Evolutionary conservation across 2,113 vertebrate genomes (phyloP).

Genomic region (Lasiurus cinereus): DNA sequence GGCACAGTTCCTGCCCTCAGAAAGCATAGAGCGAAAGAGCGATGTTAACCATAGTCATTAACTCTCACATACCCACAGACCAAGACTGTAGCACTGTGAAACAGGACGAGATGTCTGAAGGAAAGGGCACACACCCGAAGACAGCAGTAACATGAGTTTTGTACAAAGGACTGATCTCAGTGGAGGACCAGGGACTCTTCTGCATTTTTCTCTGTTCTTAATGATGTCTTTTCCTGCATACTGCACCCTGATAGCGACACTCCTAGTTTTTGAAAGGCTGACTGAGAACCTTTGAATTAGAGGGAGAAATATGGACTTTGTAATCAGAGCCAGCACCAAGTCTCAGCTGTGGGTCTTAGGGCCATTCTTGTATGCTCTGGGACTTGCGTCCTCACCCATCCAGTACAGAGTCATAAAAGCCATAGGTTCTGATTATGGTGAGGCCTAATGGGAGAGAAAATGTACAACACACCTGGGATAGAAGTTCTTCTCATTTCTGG

Average conservation of each 20-base stretch:
- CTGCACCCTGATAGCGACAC: neutral
- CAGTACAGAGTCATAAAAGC: neutral
- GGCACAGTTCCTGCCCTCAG: neutral
- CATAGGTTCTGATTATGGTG: neutral
- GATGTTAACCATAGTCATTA: neutral
- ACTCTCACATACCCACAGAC: neutral
- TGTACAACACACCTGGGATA: neutral
- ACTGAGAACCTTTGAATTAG: neutral
- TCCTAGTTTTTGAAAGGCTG: neutral
- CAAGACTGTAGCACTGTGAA: neutral
- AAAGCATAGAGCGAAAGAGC: neutral
- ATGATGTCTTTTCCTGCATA: neutral
- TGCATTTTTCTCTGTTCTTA: conserved; percentile 14
- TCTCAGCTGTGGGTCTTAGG: neutral
- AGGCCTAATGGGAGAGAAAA: neutral
- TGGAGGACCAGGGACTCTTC: neutral
- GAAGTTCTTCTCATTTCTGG: neutral
- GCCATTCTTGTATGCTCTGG: neutral
- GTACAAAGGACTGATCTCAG: neutral
- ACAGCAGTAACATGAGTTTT: neutral
- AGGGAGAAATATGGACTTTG: neutral
- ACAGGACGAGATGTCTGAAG: neutral
- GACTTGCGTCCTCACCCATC: neutral
- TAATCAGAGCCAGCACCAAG: neutral
- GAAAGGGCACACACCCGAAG: neutral